Base-by-base conservation (phyloP, 2,113 vertebrate species). In the Nothocercus nigrocapillus region DNA sequence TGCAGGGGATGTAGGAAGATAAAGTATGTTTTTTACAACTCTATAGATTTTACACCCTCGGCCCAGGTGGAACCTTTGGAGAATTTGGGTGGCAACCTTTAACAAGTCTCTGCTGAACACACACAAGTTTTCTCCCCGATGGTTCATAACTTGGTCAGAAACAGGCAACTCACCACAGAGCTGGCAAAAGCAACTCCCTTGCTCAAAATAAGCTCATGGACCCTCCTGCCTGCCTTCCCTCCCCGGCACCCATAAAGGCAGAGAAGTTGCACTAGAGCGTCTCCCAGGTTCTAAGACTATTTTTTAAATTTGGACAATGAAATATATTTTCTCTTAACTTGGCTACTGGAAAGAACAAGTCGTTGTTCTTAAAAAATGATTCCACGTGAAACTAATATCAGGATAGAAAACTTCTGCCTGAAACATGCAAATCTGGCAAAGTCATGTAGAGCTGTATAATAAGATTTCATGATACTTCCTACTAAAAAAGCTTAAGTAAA, bases 31-130 rank as follows among this genome's bases (percentile, higher is more conserved):
- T 45, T 70, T 77, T 12, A 82, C 32, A 68, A 42, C 19, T 80
- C 49, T 53, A 38, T 21, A 69, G 30, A 72, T 22, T 30, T 58
- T 38, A 5, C 3, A 64, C 8, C 28, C 0, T 0, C 34, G 62
- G 30, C 82, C 53, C 11, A 76, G 17, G 9, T 36, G 9, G 11
- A 47, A 85, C 24, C 11, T 19, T 80, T 36, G 10, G 16, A 72
- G 42, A 82, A 82, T 38, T 40, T 62, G 61, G 44, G 36, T 30
- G 10, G 16, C n/a, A 38, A 62, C 34, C 25, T 49, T 28, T 58
- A 72, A 25, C 9, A 64, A 75, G 72, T 34, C 47, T 64, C 44
- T 78, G 21, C 45, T 20, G 54, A 80, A 15, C 40, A 4, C 79
- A 73, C 2, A 21, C 40, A 95, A 81, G 58, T 36, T 14, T 58